Conservation (phyloP, 1,140 invertebrate genomes). For the Argopecten irradians region DNA sequence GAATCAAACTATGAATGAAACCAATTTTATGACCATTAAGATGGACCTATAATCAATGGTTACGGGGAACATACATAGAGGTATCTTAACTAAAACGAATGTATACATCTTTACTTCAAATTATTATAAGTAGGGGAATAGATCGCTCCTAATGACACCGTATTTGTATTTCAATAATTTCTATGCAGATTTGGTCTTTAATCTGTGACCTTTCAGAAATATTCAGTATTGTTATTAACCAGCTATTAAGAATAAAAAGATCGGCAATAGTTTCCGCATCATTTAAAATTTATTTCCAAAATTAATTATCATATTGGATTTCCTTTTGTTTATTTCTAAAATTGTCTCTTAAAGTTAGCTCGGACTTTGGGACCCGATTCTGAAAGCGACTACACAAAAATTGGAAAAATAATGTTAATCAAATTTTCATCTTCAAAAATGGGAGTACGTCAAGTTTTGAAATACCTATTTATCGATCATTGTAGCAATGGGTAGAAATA, state of each 20-base stretch:
- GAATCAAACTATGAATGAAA: neutral
- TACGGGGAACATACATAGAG: neutral
- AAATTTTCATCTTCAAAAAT: neutral
- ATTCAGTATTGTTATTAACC: neutral
- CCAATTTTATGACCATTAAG: slow-evolving; percentile 22
- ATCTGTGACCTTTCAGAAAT: neutral
- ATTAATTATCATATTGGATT: neutral
- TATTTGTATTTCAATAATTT: slow-evolving; percentile 19
- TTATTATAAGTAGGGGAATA: neutral
- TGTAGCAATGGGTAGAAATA: too few relatives aligned
- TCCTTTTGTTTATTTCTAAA: neutral
- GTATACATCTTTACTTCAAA: neutral
- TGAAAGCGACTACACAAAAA: neutral
- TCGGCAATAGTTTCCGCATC: neutral
- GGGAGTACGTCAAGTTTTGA: too few relatives aligned
- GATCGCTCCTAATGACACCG: neutral
- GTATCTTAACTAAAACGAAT: neutral
- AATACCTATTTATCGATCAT: too few relatives aligned
- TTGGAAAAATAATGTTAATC: neutral
- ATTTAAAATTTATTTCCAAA: slow-evolving; percentile 20
- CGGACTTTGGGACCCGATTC: neutral
- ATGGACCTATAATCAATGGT: neutral
- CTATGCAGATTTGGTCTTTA: neutral
- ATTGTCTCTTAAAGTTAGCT: neutral
- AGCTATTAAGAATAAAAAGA: neutral